Evolutionary conservation across 2,797 vertebrate species (phyloP).

Genomic region (Discoglossus pictus): DNA sequence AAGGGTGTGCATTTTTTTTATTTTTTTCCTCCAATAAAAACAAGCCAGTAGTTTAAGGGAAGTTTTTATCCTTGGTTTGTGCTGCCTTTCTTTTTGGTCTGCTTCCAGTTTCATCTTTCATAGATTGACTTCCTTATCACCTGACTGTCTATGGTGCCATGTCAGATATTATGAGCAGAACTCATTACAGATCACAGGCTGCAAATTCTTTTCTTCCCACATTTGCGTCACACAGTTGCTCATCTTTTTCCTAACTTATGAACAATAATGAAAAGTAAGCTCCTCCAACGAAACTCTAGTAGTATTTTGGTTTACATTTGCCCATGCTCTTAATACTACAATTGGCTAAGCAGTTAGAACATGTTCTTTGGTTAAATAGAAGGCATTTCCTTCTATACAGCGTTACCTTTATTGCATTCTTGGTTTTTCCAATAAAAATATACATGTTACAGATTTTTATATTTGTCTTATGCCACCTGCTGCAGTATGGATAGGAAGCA

Average conservation of each 20-base stretch:
- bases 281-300: constrained; percentile 5
- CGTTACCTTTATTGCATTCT: constrained; percentile 16
- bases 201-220: constrained; percentile 44
- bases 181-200: constrained; percentile 2
- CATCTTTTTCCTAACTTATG: constrained; percentile 7
- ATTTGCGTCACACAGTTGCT: constrained; percentile 38
- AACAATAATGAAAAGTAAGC: constrained; percentile 30
- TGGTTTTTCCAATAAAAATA: constrained; percentile 38
- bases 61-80: no score
- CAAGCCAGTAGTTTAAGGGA: no score
- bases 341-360: constrained; percentile 33
- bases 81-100: neutral
- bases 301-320: constrained; percentile 32
- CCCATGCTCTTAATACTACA: constrained; percentile 33
- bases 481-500: constrained; percentile 20
- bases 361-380: constrained; percentile 32
- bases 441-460: constrained; percentile 10
- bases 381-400: constrained; percentile 8
- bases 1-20: no score
- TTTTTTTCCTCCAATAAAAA: no score
- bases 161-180: neutral
- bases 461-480: constrained; percentile 10
- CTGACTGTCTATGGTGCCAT: neutral
- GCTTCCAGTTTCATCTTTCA: neutral
- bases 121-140: constrained; percentile 10